Base-by-base conservation (phyloP, 2,888 invertebrate genomes). In the Notodonta ziczac region DNA sequence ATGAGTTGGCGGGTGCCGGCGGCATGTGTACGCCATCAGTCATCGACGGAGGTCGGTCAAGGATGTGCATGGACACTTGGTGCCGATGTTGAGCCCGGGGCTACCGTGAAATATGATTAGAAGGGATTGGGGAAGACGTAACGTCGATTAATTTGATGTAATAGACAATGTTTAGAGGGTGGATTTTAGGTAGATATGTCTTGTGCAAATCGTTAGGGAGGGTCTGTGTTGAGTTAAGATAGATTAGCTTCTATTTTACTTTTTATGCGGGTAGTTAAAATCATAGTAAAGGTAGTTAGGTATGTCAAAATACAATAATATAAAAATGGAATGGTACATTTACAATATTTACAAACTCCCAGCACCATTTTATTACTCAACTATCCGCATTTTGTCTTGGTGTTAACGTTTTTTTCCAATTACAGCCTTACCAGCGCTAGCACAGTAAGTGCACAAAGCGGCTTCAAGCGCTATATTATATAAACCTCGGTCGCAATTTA, bases 21-120 rank as follows among this genome's bases (percentile, higher is more conserved):
- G 77, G 83, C 93, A 91, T 86, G 87, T 91, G 93, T 80, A 77
- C 60, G 82, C 91, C 81, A 93, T 93, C 93, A 89, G 79, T 93
- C 93, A 93, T 92, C 91, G 91, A 92, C 90, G 88, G 77, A 73
- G 83, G 83, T 77, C 89, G 86, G 86, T 89, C 89, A 88, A 91
- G 89, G 92, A 90, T 90, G 87, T 82, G 83, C 79, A 78, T 84
- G 87, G 90, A 90, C 88, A 88, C 86, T 88, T 86, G 86, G 72
- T 78, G 76, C 82, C 61, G 66, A 39, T 50, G n/a, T 57, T 65
- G 67, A 66, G 61, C 67, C 61, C 65, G 74, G 65, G 72, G 73
- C 73, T 70, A 62, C 64, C 67, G 68, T 77, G 77, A 79, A 73
- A 74, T 78, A 79, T 79, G 67, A 63, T 60, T 56, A 63, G 62